Evolutionary conservation across 2,113 vertebrate species (phyloP).

Genomic region (Sapayoa aenigma): DNA sequence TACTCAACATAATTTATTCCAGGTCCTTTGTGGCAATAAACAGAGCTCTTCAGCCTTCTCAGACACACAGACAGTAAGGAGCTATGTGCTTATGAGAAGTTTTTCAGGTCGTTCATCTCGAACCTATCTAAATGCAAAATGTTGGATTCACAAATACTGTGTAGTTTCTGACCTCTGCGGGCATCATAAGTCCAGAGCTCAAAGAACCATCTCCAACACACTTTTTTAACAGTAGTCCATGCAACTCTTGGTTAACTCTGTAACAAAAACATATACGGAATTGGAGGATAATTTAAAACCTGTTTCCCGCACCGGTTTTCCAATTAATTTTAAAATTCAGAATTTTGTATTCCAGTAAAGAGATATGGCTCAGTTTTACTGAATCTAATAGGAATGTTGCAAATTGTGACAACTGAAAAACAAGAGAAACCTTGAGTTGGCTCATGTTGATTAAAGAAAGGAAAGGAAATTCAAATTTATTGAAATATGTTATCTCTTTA

Average conservation of each 20-base stretch:
- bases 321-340: not conserved
- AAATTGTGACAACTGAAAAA: not conserved
- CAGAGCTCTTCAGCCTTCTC: conserved; percentile 68
- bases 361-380: not conserved
- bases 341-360: not conserved
- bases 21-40: conserved; percentile 71
- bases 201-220: not conserved
- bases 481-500: not conserved
- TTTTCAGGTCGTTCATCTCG: conserved; percentile 65
- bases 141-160: conserved; percentile 29
- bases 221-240: not conserved
- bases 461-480: not conserved
- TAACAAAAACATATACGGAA: not conserved
- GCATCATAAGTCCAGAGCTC: conserved; percentile 13
- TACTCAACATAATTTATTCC: conserved; percentile 71
- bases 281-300: not conserved
- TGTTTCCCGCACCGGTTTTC: not conserved
- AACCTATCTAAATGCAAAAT: conserved; percentile 60
- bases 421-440: not conserved
- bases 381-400: not conserved
- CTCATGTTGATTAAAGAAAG: not conserved
- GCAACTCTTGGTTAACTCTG: not conserved
- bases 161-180: not conserved
- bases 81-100: conserved; percentile 51
- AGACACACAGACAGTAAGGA: conserved; percentile 56